Base-by-base conservation (phyloP, 2,797 vertebrate species). In the Leuciscus waleckii region DNA sequence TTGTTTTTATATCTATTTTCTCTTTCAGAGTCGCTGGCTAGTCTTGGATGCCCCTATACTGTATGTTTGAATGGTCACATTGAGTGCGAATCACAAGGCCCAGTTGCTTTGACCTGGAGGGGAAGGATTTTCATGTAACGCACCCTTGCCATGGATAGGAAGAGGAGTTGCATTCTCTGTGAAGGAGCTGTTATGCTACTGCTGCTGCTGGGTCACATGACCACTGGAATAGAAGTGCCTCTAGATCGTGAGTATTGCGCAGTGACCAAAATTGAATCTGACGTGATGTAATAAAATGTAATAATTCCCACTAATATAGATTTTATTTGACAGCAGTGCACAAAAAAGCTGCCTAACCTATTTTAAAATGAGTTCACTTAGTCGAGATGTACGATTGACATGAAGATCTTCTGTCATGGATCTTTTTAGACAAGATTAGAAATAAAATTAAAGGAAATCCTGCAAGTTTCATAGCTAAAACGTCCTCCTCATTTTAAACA, bases 181-280 rank as follows among this genome's bases (percentile, higher is more conserved):
- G 92, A 92, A 58, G 92, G 92, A 90, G 92, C 90, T 87, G 88
- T 93, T 86, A 90, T 97, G 90, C 88, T 97, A 85, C 90, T 97
- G 89, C 90, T 97, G 89, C 90, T 97, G 89, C 89, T 98, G 88
- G 94, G 95, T 95, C 96, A 97, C 92, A 86, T 96, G 92, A 94
- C 96, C 88, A 93, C 94, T 86, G 97, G 97, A 9, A 90, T 99
- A 92, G 98, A 99, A 90, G 98, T 99, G 91, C 98, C 98, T 94
- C 98, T 99, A 83, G 98, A 99, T 93, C 94, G 98, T 99, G 95
- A 98, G 98, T 96, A 93, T 82, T 23, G 35, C 26, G 10, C n/a
- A 70, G 65, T 54, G 10, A 69, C 21, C 5, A 49, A 37, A 65
- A 63, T 23, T 1, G 2, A 32, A 73, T 35, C 13, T 29, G 3